Conservation (phyloP, 2,113 vertebrate species). For the Chaetodon auriga region DNA sequence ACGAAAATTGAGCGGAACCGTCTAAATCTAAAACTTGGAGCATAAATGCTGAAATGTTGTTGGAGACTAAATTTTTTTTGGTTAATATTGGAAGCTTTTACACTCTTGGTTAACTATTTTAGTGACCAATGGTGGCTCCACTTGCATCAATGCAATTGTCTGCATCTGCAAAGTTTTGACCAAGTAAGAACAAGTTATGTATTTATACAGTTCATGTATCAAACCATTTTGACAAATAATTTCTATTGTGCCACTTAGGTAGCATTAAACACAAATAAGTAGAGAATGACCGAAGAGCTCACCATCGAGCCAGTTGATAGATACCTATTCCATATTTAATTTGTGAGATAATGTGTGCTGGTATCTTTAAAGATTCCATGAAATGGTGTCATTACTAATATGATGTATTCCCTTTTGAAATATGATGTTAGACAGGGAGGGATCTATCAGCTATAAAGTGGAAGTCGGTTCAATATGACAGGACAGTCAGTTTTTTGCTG, state of each 20-base stretch:
- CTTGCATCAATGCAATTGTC: constrained; percentile 36
- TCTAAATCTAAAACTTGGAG: constrained; percentile 35
- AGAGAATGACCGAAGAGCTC: not conserved
- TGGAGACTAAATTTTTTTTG: not conserved
- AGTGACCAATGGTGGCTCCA: constrained; percentile 5
- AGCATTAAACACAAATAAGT: constrained; percentile 3
- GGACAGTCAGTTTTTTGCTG: not conserved
- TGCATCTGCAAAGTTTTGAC: not conserved
- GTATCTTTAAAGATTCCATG: not conserved
- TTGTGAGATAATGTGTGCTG: not conserved
- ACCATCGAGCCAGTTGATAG: not conserved
- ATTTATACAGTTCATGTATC: constrained; percentile 4
- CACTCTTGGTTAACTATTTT: constrained; percentile 3
- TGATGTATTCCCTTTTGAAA: constrained; percentile 5
- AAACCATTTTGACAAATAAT: not conserved
- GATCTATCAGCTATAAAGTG: not conserved
- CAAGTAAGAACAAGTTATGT: not conserved
- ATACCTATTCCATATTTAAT: not conserved
- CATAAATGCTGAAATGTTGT: not conserved
- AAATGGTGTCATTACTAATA: not conserved
- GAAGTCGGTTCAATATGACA: not conserved
- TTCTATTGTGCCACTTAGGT: not conserved
- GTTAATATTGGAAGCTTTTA: constrained; percentile 35
- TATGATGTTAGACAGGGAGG: not conserved
- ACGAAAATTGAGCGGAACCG: constrained; percentile 47